Percentiles rank a stretch among this genome's conserved stretches.
Conservation (phyloP, 2,113 vertebrate genomes). For the Phyllostomus hastatus region DNA sequence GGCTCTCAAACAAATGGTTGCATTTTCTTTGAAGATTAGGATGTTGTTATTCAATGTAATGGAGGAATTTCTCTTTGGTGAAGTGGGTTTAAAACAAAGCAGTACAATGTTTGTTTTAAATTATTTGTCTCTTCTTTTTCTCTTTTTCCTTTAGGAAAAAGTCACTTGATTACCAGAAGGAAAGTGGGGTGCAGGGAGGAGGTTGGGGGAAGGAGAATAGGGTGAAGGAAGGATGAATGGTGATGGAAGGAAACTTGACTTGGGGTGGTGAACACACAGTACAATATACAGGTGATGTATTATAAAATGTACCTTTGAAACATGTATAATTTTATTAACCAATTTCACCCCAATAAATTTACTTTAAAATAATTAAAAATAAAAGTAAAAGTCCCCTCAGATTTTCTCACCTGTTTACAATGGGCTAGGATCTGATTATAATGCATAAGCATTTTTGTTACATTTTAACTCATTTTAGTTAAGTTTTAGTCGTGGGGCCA, state of each 20-base stretch:
- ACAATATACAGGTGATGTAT: too few species aligned
- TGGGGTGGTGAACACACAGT: too few species aligned
- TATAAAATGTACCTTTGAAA: too few species aligned
- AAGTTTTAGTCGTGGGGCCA: not conserved
- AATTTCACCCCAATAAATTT: too few species aligned
- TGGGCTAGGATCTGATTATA: not conserved
- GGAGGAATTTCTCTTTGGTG: not conserved
- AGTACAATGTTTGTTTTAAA: not conserved
- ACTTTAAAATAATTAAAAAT: too few species aligned
- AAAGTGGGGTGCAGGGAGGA: too few species aligned
- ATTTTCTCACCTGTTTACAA: not conserved
- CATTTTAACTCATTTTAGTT: not conserved
- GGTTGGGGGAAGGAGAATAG: too few species aligned
- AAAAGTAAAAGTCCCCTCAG: not conserved
- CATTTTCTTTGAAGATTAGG: not conserved
- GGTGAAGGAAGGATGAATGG: too few species aligned
- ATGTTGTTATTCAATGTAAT: not conserved
- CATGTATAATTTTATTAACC: too few species aligned
- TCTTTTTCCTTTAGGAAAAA: not conserved
- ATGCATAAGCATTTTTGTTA: not conserved
- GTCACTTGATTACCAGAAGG: not conserved
- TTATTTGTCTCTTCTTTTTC: not conserved
- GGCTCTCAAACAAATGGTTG: not conserved
- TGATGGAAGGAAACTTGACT: too few species aligned
- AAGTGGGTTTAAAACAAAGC: not conserved